Conservation (phyloP, 2,888 invertebrate genomes). For the Morinoia aosen region DNA sequence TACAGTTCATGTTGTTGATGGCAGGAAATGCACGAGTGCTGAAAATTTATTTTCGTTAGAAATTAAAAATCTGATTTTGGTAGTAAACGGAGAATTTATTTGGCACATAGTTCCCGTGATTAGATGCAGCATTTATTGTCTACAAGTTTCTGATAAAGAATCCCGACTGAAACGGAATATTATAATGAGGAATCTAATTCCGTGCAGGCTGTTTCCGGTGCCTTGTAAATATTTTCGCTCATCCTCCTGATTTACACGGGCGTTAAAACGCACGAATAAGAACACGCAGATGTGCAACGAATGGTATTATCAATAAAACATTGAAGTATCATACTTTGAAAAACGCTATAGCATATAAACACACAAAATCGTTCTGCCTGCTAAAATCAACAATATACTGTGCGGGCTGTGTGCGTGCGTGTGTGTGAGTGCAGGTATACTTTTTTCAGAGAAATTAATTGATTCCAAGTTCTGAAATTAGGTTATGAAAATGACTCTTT, state of each 20-base stretch:
- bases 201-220: neutral
- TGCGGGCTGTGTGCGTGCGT: too few relatives aligned
- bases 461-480: too few relatives aligned
- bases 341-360: too few relatives aligned
- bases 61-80: neutral
- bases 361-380: too few relatives aligned
- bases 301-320: too few relatives aligned
- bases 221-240: neutral
- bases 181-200: neutral
- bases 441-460: too few relatives aligned
- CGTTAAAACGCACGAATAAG: neutral
- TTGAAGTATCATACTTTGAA: too few relatives aligned
- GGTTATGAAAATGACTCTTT: too few relatives aligned
- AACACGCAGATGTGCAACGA: neutral
- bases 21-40: neutral
- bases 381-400: too few relatives aligned
- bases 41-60: neutral
- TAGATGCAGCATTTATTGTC: neutral
- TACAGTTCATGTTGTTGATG: neutral
- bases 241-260: neutral
- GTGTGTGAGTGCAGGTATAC: too few relatives aligned
- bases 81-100: neutral
- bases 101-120: neutral
- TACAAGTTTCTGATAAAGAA: neutral
- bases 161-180: neutral